Conservation (phyloP, 2,797 vertebrate species). For the Holocentrus rufus region DNA sequence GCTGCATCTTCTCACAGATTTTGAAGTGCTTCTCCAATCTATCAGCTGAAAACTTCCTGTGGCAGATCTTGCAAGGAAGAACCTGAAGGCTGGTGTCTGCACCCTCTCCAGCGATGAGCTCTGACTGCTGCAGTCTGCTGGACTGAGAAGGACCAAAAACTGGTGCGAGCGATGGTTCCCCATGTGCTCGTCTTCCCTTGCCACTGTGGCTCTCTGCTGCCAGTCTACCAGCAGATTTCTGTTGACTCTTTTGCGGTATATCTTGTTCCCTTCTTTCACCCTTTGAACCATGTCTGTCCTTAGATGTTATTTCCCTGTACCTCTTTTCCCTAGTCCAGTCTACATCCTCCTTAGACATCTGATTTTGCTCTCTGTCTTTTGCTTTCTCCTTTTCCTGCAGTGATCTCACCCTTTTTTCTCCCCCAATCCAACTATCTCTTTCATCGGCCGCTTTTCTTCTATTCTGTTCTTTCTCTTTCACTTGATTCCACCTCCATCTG, state of each 20-base stretch:
- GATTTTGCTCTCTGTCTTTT: conserved; percentile 33
- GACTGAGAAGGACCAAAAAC: conserved; percentile 11
- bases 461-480: conserved; percentile 54
- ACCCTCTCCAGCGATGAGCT: not conserved
- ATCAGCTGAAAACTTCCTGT: conserved; percentile 77
- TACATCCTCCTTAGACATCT: not conserved
- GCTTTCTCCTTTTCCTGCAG: conserved; percentile 19
- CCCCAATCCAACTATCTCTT: conserved; percentile 1
- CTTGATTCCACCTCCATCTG: conserved; percentile 62
- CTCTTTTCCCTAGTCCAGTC: conserved; percentile 34
- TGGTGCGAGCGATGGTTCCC: conserved; percentile 7
- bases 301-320: conserved; percentile 7
- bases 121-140: conserved; percentile 25
- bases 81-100: conserved; percentile 32
- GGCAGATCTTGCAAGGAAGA: conserved; percentile 82
- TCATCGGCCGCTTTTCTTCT: conserved; percentile 9
- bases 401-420: conserved; percentile 21
- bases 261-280: conserved; percentile 20
- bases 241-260: conserved; percentile 17
- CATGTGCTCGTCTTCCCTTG: conserved; percentile 12
- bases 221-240: conserved; percentile 22
- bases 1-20: conserved; percentile 81
- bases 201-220: conserved; percentile 15
- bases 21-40: conserved; percentile 84
- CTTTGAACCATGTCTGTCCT: not conserved